Percentiles rank a stretch among this genome's conserved stretches.
Conservation (phyloP, 2,888 invertebrate species). For the Emesis russula region DNA sequence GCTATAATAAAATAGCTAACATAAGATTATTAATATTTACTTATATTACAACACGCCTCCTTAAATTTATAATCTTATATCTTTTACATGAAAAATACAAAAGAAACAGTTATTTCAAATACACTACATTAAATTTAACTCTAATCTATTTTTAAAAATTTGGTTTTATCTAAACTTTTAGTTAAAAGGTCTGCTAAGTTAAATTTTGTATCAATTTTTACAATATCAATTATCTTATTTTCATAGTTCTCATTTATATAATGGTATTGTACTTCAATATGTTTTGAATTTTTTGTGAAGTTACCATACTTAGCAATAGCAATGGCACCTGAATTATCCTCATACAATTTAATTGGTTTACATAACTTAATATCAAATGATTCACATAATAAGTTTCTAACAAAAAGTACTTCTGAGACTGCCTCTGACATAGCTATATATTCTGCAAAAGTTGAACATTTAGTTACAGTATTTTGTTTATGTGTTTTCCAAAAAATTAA, state of each 20-base stretch:
- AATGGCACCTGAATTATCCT: too few relatives aligned
- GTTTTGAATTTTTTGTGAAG: too few relatives aligned
- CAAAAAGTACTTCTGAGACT: too few relatives aligned
- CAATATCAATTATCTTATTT: conserved; percentile 70
- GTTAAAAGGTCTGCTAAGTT: conserved; percentile 83
- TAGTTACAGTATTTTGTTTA: background rate
- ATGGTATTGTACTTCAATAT: too few relatives aligned
- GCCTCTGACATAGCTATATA: too few relatives aligned
- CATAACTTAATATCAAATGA: too few relatives aligned
- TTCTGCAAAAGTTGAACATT: too few relatives aligned
- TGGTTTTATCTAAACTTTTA: conserved; percentile 64
- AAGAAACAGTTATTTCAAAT: background rate
- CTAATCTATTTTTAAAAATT: background rate
- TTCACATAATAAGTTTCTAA: too few relatives aligned
- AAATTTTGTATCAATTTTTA: conserved; percentile 83
- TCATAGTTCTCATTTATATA: too few relatives aligned
- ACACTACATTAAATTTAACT: background rate
- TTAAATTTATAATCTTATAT: conserved; percentile 33
- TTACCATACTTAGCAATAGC: too few relatives aligned
- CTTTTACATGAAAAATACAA: conserved; percentile 18
- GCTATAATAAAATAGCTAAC: background rate
- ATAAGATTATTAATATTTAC: conserved; percentile 17
- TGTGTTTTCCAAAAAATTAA: conserved; percentile 53
- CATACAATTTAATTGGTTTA: too few relatives aligned
- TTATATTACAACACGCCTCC: conserved; percentile 8